Conservation (phyloP, 2,797 vertebrate species). For the Sarcophilus harrisii region DNA sequence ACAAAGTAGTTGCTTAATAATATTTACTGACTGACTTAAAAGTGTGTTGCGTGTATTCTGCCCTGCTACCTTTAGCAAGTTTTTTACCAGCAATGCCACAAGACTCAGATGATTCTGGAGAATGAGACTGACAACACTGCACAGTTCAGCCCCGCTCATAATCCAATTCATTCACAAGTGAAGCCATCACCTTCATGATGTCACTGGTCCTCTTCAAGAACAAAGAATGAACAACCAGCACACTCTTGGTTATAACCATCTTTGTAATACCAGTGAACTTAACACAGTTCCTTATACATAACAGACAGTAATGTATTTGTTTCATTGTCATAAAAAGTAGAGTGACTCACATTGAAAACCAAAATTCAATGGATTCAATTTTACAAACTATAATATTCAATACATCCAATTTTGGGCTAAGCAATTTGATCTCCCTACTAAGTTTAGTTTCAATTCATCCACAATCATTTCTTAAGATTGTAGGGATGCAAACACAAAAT, state of each 20-base stretch:
- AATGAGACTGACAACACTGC: not conserved
- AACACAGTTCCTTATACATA: no score
- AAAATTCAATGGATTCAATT: not conserved
- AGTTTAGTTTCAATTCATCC: not conserved
- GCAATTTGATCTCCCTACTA: not conserved
- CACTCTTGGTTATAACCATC: not conserved
- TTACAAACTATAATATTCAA: not conserved
- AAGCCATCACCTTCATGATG: not conserved
- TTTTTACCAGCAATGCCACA: not conserved
- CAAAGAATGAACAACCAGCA: not conserved
- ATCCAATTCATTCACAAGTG: not conserved
- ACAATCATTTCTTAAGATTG: not conserved
- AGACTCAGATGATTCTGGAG: not conserved
- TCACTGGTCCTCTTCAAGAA: not conserved
- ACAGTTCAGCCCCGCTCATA: not conserved
- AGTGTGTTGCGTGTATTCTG: not conserved
- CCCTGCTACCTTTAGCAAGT: not conserved
- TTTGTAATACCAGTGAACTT: no score
- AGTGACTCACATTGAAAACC: not conserved
- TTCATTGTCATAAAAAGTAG: not conserved
- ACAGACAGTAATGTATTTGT: no score
- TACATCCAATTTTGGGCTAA: not conserved
- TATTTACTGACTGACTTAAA: not conserved
- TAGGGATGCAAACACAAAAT: not conserved
- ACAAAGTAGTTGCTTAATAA: not conserved